A percentile compares a stretch with the other conserved stretches of the same genome.
Evolutionary conservation across 2,797 vertebrate genomes (phyloP).

Genomic region (Chelidonichthys spinosus): DNA sequence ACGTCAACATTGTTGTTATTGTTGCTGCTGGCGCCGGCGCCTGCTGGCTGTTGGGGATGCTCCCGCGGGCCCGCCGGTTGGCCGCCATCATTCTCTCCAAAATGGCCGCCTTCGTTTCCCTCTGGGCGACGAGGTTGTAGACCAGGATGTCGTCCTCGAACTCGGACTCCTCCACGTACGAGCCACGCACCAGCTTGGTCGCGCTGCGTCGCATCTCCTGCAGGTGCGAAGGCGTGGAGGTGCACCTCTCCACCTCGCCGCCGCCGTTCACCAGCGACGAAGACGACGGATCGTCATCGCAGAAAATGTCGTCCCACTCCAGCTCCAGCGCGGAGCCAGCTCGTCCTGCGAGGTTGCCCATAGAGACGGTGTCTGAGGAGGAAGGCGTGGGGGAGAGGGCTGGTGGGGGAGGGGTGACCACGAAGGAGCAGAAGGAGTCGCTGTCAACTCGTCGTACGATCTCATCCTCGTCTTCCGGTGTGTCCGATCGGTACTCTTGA

Average conservation of each 20-base stretch:
- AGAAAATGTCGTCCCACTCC: constrained; percentile 96
- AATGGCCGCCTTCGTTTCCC: constrained; percentile 78
- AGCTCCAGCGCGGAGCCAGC: constrained; percentile 83
- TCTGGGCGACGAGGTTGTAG: constrained; percentile 91
- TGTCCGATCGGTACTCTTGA: constrained; percentile 65
- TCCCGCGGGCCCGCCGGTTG: constrained; percentile 11
- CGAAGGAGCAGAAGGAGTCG: constrained; percentile 44
- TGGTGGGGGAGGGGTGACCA: constrained; percentile 20
- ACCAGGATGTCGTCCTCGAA: constrained; percentile 95
- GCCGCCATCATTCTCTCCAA: constrained; percentile 66
- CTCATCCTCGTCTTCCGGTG: constrained; percentile 50
- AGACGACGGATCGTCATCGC: constrained; percentile 37
- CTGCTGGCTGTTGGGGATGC: not conserved
- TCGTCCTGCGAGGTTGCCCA: constrained; percentile 72
- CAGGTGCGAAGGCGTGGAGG: constrained; percentile 81
- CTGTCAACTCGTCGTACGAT: constrained; percentile 36
- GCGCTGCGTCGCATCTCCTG: constrained; percentile 93
- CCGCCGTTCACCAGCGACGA: not conserved
- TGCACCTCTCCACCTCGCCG: not conserved
- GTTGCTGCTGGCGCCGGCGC: not conserved
- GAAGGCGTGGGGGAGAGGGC: constrained; percentile 58
- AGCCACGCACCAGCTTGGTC: constrained; percentile 88
- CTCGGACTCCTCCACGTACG: constrained; percentile 93
- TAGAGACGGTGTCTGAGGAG: constrained; percentile 58
- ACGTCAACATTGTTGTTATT: not conserved